phyloP scores from a whole-genome alignment of 2,113 vertebrate species.

The Callospermophilus lateralis region DNA sequence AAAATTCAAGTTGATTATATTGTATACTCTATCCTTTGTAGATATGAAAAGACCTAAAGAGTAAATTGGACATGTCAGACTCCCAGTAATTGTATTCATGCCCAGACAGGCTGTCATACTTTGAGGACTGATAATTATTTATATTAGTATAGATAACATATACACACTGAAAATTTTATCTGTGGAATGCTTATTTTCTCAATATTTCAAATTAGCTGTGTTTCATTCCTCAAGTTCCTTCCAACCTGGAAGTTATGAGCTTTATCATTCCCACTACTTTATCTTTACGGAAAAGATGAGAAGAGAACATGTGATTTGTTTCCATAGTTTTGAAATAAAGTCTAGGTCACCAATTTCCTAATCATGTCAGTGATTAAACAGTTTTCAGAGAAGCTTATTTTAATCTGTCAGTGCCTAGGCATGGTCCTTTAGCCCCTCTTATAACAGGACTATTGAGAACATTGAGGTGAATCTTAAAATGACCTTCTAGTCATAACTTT shows the following conservation, averaged over 20 bases:
- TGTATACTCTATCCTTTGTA: neutral
- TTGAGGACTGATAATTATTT: neutral
- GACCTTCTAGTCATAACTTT: neutral
- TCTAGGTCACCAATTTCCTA: neutral
- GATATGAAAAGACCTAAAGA: neutral
- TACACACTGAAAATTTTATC: neutral
- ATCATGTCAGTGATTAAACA: neutral
- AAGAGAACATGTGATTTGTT: neutral
- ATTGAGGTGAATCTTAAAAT: neutral
- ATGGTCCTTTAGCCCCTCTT: neutral
- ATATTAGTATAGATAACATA: neutral
- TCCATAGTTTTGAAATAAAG: neutral
- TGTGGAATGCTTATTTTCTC: neutral
- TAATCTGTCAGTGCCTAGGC: neutral
- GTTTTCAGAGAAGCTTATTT: neutral
- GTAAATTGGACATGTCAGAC: neutral
- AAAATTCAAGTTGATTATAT: neutral
- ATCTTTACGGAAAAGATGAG: neutral
- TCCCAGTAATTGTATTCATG: constrained; percentile 17
- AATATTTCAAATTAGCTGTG: neutral
- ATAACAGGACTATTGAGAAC: neutral
- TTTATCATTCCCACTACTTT: neutral
- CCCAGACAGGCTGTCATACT: neutral
- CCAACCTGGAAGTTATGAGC: neutral
- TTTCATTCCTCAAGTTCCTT: neutral